phyloP scores from a whole-genome alignment of 2,888 invertebrate genomes.

The Scaptodrosophila latifasciaeformis region DNA sequence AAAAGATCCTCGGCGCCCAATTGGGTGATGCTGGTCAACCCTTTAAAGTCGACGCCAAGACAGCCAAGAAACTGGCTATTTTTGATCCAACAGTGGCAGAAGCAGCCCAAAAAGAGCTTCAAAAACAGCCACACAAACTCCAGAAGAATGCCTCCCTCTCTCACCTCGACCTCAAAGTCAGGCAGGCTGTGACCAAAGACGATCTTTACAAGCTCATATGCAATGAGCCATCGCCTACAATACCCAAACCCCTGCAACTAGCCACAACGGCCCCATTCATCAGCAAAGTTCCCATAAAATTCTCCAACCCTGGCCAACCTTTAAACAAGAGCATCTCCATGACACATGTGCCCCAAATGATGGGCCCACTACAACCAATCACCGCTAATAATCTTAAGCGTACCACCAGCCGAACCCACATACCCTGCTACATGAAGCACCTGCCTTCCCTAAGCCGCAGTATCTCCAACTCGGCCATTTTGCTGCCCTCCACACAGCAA shows the following conservation, averaged over 20 bases:
- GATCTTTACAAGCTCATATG: slow-evolving; percentile 74
- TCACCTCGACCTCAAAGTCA: slow-evolving; percentile 72
- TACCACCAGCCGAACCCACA: slow-evolving; percentile 71
- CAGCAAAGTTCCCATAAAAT: slow-evolving; percentile 67
- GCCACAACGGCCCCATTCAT: slow-evolving; percentile 25
- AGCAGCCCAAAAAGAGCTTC: slow-evolving; percentile 68
- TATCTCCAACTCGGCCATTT: slow-evolving; percentile 73
- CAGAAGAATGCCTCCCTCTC: slow-evolving; percentile 75
- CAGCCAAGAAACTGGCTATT: slow-evolving; percentile 71
- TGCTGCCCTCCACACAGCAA: slow-evolving; percentile 32
- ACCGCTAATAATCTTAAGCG: slow-evolving; percentile 43
- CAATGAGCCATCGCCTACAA: slow-evolving; percentile 66
- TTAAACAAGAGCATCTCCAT: slow-evolving; percentile 73
- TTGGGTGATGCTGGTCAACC: slow-evolving; percentile 65
- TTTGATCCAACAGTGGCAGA: slow-evolving; percentile 72
- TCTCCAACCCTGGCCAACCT: slow-evolving; percentile 17
- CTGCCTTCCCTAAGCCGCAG: slow-evolving; percentile 72
- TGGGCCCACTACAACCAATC: too few relatives aligned
- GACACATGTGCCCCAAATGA: slow-evolving; percentile 68
- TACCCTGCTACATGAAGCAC: slow-evolving; percentile 74
- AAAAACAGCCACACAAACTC: slow-evolving; percentile 54
- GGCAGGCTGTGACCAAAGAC: slow-evolving; percentile 74
- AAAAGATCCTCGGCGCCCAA: slow-evolving; percentile 71
- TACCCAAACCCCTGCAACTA: neutral
- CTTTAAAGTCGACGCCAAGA: slow-evolving; percentile 70